Evolutionary conservation across 1,140 invertebrate genomes (phyloP).

Genomic region (Oscheius sp.): DNA sequence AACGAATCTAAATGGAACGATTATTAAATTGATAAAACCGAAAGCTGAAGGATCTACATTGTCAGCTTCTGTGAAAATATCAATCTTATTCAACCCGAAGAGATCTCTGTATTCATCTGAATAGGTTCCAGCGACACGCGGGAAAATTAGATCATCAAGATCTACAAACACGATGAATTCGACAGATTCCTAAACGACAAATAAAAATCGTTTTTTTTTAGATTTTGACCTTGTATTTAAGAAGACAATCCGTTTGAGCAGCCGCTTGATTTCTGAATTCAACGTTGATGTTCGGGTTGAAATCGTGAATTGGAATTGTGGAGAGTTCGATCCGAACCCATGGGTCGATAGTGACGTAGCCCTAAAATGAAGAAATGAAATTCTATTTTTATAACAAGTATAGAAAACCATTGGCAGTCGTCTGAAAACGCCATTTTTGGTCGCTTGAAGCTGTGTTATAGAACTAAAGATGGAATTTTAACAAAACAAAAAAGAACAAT

Average conservation of each 20-base stretch:
- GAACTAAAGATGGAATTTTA: no score
- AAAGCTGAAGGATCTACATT: not conserved
- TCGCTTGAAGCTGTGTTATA: no score
- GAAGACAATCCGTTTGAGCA: constrained; percentile 22
- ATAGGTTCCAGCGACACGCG: constrained; percentile 3
- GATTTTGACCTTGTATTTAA: constrained; percentile 3
- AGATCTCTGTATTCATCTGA: constrained; percentile 3
- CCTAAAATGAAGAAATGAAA: constrained; percentile 14
- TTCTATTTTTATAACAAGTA: not conserved
- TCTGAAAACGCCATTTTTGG: no score
- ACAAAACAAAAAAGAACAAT: no score
- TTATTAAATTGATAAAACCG: not conserved
- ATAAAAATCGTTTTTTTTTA: not conserved
- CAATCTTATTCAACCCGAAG: not conserved
- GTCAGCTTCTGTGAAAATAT: not conserved
- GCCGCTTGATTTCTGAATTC: constrained; percentile 29
- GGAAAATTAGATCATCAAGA: constrained; percentile 19
- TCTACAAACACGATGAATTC: constrained; percentile 11
- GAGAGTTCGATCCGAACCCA: constrained; percentile 8
- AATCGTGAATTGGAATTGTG: not conserved
- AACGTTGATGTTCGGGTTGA: constrained; percentile 1
- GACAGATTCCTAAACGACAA: constrained; percentile 1
- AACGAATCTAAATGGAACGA: not conserved
- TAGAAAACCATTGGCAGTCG: no score
- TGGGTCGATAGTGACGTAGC: constrained; percentile 2